These are phyloP conservation scores for Portunus trituberculatus DNA, from an alignment of 1,140 invertebrate genomes.

Conservation along the genomic window DNA sequence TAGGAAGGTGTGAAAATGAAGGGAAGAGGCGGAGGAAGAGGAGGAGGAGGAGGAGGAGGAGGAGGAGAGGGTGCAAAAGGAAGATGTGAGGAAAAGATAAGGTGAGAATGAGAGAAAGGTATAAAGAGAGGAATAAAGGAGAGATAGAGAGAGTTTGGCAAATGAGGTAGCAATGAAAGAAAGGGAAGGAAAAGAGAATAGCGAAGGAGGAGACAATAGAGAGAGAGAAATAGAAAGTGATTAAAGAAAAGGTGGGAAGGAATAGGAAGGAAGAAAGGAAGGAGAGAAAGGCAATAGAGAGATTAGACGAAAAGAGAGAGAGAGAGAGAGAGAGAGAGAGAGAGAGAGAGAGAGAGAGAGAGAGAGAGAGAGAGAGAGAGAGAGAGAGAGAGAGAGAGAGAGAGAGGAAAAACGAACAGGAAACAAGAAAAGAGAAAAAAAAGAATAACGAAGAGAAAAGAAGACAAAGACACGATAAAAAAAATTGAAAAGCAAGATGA, in stretches of 20 bases:
- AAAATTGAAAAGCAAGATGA: too few species aligned
- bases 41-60: not conserved
- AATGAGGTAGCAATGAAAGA: not conserved
- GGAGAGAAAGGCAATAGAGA: not conserved
- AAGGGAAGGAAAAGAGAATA: too few species aligned
- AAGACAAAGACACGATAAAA: too few species aligned
- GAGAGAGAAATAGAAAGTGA: too few species aligned
- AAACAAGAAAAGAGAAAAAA: not conserved
- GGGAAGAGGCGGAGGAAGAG: not conserved
- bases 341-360: not conserved
- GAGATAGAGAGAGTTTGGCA: not conserved
- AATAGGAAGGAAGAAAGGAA: not conserved
- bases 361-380: not conserved
- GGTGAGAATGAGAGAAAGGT: not conserved
- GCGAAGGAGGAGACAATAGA: not conserved
- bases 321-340: not conserved
- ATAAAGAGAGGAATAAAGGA: too few species aligned
- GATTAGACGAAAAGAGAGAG: not conserved
- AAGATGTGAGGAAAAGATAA: not conserved
- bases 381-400: not conserved
- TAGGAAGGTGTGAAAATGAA: not conserved
- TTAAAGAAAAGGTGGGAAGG: not conserved
- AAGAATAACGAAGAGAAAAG: not conserved
- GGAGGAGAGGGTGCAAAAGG: not conserved
- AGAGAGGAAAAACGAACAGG: too few species aligned